phyloP scores from a whole-genome alignment of 2,797 vertebrate species.

The Anabacerthia variegaticeps region DNA sequence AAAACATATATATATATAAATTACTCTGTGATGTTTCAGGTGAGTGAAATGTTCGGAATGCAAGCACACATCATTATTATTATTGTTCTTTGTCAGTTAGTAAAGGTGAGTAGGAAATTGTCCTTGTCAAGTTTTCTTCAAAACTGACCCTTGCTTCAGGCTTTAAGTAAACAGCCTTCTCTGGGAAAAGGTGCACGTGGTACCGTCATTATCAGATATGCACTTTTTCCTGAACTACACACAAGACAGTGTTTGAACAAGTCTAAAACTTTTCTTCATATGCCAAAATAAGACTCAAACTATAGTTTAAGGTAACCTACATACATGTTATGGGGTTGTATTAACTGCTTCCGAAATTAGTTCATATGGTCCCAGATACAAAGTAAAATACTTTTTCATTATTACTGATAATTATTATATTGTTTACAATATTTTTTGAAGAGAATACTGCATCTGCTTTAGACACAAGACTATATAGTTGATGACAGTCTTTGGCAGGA shows the following conservation, averaged over 20 bases:
- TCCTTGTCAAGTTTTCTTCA: constrained; percentile 18
- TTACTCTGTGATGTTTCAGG: not conserved
- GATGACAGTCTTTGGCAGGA: not conserved
- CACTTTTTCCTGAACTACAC: not conserved
- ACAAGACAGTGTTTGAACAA: not conserved
- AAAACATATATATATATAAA: not conserved
- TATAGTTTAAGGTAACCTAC: not conserved
- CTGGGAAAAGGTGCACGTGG: constrained; percentile 24
- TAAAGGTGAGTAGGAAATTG: not conserved
- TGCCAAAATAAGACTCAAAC: not conserved
- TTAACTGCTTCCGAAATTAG: not conserved
- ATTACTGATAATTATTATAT: not conserved
- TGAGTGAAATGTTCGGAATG: constrained; percentile 4
- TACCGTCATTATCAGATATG: not conserved
- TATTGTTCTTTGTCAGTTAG: not conserved
- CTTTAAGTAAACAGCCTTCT: constrained; percentile 24
- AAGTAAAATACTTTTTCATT: not conserved
- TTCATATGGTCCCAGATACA: not conserved
- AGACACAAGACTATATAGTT: not conserved
- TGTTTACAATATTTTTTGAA: not conserved
- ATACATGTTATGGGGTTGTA: not conserved
- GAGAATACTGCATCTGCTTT: not conserved
- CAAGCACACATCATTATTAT: not conserved
- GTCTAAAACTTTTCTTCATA: not conserved
- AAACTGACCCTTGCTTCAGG: constrained; percentile 2